Evolutionary conservation across 2,888 invertebrate species (phyloP), one percentile per base, ranked within the genome.

Genomic region (Xanthorhoe spadicearia): DNA sequence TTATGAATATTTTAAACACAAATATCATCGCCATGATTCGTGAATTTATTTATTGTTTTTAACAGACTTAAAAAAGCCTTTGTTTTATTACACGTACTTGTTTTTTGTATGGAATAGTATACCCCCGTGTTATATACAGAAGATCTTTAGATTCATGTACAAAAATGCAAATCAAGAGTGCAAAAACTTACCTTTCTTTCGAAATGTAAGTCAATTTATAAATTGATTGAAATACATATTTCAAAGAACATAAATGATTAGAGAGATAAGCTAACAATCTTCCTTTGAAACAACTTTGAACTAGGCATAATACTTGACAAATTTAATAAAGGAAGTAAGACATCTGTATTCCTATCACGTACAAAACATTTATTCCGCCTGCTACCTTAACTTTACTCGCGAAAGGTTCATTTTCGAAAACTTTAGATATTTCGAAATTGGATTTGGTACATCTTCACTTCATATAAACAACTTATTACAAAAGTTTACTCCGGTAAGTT

Each of bases 391-490:
- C 68, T 71, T 61, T 51, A 62, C 62, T 64, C 48, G 57, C 55
- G 43, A 55, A 66, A 66, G 66, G 69, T 71, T 71, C 64, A 64
- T 68, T 64, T 68, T 64, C 63, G 43, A 49, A 61, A 68, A 64
- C 61, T 64, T 61, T 32, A 53, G 64, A 55, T 58, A 62, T 55
- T 55, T 43, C 43, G 15, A 61, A 64, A 68, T 68, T 64, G 68
- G 57, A 61, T 64, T 68, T 61, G 50, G 49, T 19, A 48, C 50
- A 60, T 46, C 51, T 28, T 50, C 13, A 50, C 18, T 59, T 62
- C 50, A 43, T 18, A 58, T 67, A 70, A 76, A 75, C 63, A 71
- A 66, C 51, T 64, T 54, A 59, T 60, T 54, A 43, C 38, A 54
- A 54, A 59, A 50, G 53, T 59, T 52, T 55, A 50, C 49, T 8